These are phyloP conservation scores for Neria commutata DNA, from an alignment of 2,888 invertebrate genomes.

Conservation along the genomic window DNA sequence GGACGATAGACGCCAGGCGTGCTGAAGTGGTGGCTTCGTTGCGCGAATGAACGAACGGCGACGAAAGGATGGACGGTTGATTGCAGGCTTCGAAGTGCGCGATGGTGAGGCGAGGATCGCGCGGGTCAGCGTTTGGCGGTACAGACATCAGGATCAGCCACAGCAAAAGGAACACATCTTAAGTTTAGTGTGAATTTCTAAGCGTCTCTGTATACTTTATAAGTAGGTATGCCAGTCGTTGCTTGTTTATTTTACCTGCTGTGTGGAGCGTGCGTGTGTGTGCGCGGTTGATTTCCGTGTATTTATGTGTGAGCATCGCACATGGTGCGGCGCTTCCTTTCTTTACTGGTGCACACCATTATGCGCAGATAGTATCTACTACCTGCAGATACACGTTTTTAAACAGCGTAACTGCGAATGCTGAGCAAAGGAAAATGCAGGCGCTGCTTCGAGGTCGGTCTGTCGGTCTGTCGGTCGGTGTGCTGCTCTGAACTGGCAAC, in stretches of 20 bases:
- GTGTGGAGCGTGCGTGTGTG: background rate
- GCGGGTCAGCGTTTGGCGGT: too few relatives aligned
- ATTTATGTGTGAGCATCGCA: background rate
- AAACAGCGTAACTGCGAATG: background rate
- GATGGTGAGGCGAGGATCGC: too few relatives aligned
- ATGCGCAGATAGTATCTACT: conserved; percentile 1
- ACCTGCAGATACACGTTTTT: conserved; percentile 3
- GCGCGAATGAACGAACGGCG: too few relatives aligned
- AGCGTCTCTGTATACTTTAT: too few relatives aligned
- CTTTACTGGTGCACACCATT: conserved; percentile 1
- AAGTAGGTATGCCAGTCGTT: too few relatives aligned
- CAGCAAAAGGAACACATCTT: too few relatives aligned
- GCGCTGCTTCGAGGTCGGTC: background rate
- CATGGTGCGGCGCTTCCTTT: conserved; percentile 1
- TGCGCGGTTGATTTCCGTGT: background rate
- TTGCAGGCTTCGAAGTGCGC: too few relatives aligned
- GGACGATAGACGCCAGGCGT: too few relatives aligned
- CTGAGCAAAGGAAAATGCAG: background rate
- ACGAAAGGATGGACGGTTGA: too few relatives aligned
- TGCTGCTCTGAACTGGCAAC: background rate
- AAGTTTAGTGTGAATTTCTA: background rate
- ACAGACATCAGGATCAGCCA: too few relatives aligned
- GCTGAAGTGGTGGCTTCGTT: too few relatives aligned
- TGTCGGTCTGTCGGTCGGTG: background rate
- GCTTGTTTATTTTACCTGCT: too few relatives aligned